Conservation (phyloP, 2,888 invertebrate genomes). For the Nephrotoma appendiculata region DNA sequence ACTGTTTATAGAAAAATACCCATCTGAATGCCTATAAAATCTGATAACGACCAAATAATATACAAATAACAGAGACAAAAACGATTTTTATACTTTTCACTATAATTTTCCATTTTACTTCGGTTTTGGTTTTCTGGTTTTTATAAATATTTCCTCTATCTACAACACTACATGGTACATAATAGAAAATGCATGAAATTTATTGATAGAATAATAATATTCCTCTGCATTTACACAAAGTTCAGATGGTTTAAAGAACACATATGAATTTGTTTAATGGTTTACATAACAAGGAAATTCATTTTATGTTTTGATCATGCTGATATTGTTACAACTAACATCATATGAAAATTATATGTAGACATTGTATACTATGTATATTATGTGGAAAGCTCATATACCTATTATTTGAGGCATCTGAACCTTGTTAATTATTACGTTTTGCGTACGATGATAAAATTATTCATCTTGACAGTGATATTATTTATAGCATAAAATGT, state of each 20-base stretch:
- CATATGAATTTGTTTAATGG: not conserved
- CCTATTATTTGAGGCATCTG: not conserved
- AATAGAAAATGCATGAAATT: not conserved
- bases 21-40: slow-evolving; percentile 19
- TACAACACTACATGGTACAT: not conserved
- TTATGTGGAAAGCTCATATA: not conserved
- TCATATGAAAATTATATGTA: not conserved
- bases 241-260: not conserved
- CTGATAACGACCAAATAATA: slow-evolving; percentile 21
- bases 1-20: not conserved
- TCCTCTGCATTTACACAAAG: not conserved
- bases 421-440: not conserved
- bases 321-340: not conserved
- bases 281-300: not conserved
- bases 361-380: not conserved
- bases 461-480: not conserved
- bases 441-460: not conserved
- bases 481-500: not conserved
- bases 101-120: not conserved
- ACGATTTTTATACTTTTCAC: not conserved
- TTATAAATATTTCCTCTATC: not conserved
- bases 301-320: not conserved
- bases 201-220: not conserved
- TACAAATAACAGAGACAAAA: slow-evolving; percentile 13
- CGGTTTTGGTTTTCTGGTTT: not conserved